Conservation (phyloP, 30 jellyfish, hydroid and myxozoan genomes). For the Hydra vulgaris region DNA sequence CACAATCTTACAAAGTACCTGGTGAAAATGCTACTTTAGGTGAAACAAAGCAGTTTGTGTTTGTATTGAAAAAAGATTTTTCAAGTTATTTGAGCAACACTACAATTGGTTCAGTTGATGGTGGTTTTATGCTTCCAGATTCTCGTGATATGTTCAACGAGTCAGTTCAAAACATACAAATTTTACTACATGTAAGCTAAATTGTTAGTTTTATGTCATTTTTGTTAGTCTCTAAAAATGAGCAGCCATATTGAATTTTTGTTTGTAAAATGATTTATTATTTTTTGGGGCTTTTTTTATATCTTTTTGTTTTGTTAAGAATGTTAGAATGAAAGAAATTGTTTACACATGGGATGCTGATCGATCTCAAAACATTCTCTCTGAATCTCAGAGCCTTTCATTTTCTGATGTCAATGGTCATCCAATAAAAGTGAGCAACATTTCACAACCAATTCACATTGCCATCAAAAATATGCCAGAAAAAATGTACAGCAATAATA, state of each 20-base stretch:
- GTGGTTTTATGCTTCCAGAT: constrained; percentile 15
- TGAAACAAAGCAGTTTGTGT: too few relatives aligned
- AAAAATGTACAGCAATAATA: neutral
- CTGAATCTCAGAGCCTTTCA: constrained; percentile 4
- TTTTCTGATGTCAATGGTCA: neutral
- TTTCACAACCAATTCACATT: constrained; percentile 1
- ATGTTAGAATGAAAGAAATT: neutral
- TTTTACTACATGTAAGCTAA: neutral
- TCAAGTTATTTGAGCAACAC: too few relatives aligned
- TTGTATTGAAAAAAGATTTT: too few relatives aligned
- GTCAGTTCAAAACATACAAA: neutral
- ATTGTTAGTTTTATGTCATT: too few relatives aligned
- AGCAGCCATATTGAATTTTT: too few relatives aligned
- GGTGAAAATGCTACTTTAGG: too few relatives aligned
- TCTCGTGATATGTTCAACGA: constrained; percentile 2
- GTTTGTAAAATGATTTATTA: too few relatives aligned
- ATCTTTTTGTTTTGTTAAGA: neutral
- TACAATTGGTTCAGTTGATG: too few relatives aligned
- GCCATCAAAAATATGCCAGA: constrained; percentile 6
- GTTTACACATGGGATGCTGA: constrained; percentile 9
- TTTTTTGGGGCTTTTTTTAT: too few relatives aligned
- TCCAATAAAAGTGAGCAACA: constrained; percentile 1
- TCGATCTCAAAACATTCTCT: neutral
- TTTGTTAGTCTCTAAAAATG: too few relatives aligned
- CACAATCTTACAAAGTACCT: too few relatives aligned